Conservation (phyloP, 2,888 invertebrate species). For the Lypha dubia region DNA sequence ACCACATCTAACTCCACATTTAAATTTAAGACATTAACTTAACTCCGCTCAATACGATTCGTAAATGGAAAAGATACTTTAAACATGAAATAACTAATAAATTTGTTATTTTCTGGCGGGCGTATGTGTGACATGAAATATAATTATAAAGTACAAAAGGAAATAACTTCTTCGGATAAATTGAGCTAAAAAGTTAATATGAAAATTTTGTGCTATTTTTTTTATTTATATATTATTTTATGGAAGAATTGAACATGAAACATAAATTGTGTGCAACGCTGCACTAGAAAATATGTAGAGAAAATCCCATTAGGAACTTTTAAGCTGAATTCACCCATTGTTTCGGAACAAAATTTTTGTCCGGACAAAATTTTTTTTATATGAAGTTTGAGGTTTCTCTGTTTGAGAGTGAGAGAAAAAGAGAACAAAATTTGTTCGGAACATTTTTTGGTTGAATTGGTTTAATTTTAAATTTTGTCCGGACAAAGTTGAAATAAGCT, state of each 20-base stretch:
- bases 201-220: constrained; percentile 12
- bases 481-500: too few species aligned
- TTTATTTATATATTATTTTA: not conserved
- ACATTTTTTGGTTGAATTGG: too few species aligned
- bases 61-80: constrained; percentile 4
- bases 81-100: constrained; percentile 37
- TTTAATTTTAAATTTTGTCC: too few species aligned
- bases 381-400: too few species aligned
- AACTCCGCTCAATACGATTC: not conserved
- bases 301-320: too few species aligned
- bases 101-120: constrained; percentile 52
- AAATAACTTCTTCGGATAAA: constrained; percentile 70
- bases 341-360: too few species aligned
- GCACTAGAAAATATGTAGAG: not conserved
- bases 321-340: too few species aligned
- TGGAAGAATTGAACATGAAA: not conserved
- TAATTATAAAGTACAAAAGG: constrained; percentile 66
- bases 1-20: constrained; percentile 20
- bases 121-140: constrained; percentile 69
- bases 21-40: not conserved
- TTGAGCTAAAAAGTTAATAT: constrained; percentile 43
- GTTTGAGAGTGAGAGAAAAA: too few species aligned
- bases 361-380: too few species aligned
- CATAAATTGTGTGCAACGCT: not conserved
- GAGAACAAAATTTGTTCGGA: too few species aligned